phyloP scores from a whole-genome alignment of 2,888 invertebrate species.

The Monochamus alternatus region DNA sequence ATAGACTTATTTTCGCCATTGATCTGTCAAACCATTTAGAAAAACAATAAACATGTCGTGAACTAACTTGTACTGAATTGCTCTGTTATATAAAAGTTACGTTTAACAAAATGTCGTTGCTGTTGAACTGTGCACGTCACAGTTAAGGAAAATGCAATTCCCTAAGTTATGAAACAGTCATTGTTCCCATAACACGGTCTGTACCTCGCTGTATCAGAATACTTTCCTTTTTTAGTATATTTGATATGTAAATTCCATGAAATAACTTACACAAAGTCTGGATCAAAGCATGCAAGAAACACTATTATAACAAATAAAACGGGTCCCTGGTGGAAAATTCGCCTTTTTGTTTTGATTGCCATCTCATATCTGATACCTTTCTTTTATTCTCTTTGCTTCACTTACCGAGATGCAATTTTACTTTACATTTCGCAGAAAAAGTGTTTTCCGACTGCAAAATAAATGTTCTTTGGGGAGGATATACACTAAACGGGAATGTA shows the following conservation, averaged over 20 bases:
- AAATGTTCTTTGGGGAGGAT: constrained; percentile 1
- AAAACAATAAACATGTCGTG: background rate
- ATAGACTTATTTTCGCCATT: too few relatives aligned
- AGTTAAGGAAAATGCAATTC: constrained; percentile 37
- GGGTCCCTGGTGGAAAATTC: constrained; percentile 3
- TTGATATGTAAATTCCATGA: constrained; percentile 39
- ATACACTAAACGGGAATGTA: background rate
- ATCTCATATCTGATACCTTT: constrained; percentile 12
- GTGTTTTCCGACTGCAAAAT: constrained; percentile 2
- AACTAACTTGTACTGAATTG: background rate
- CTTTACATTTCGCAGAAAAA: constrained; percentile 9
- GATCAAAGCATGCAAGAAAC: constrained; percentile 30
- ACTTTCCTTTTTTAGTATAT: constrained; percentile 30
- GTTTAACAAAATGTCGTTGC: constrained; percentile 31
- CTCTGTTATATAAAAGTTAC: constrained; percentile 18
- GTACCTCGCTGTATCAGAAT: constrained; percentile 35
- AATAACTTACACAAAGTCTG: constrained; percentile 24
- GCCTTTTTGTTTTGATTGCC: constrained; percentile 22
- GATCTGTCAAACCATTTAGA: background rate
- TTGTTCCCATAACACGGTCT: constrained; percentile 44
- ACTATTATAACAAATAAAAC: constrained; percentile 24
- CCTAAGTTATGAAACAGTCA: constrained; percentile 37
- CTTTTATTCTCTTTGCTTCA: background rate
- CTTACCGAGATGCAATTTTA: constrained; percentile 2
- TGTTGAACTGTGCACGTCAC: constrained; percentile 35